Conservation (phyloP, 2,888 invertebrate species). For the Cancer borealis region DNA sequence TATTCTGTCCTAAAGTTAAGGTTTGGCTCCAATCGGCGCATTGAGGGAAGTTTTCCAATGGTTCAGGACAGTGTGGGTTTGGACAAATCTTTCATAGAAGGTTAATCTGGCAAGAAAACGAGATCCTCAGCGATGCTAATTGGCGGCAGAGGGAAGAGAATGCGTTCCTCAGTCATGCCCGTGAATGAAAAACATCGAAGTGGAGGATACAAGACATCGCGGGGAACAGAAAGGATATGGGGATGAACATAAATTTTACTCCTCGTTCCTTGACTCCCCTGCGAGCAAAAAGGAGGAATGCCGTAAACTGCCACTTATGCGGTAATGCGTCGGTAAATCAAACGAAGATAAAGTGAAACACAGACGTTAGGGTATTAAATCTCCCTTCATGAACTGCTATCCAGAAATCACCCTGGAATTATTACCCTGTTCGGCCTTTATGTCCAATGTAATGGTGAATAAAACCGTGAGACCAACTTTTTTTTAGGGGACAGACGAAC, state of each 20-base stretch:
- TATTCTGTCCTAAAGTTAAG: constrained; percentile 71
- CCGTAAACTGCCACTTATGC: constrained; percentile 72
- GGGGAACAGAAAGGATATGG: constrained; percentile 36
- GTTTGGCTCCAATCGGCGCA: constrained; percentile 58
- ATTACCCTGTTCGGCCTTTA: constrained; percentile 55
- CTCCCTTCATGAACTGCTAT: constrained; percentile 68
- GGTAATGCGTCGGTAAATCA: constrained; percentile 70
- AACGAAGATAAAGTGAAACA: constrained; percentile 64
- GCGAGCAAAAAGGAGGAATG: constrained; percentile 60
- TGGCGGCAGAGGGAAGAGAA: neutral
- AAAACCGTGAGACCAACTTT: constrained; percentile 57
- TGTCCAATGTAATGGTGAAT: constrained; percentile 64
- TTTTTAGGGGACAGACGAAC: constrained; percentile 48
- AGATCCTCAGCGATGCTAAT: neutral
- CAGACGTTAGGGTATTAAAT: constrained; percentile 61
- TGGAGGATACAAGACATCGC: neutral
- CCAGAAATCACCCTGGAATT: constrained; percentile 61
- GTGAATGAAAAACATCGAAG: neutral
- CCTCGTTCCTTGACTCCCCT: constrained; percentile 9
- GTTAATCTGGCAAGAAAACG: neutral
- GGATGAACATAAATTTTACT: constrained; percentile 42
- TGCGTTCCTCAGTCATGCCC: neutral
- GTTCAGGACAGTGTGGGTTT: neutral
- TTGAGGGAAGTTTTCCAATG: constrained; percentile 6
- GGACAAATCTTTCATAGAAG: neutral